Percentiles rank a stretch among this genome's conserved stretches.
Evolutionary conservation across 2,888 invertebrate genomes (phyloP).

Genomic region (Arctia plantaginis): DNA sequence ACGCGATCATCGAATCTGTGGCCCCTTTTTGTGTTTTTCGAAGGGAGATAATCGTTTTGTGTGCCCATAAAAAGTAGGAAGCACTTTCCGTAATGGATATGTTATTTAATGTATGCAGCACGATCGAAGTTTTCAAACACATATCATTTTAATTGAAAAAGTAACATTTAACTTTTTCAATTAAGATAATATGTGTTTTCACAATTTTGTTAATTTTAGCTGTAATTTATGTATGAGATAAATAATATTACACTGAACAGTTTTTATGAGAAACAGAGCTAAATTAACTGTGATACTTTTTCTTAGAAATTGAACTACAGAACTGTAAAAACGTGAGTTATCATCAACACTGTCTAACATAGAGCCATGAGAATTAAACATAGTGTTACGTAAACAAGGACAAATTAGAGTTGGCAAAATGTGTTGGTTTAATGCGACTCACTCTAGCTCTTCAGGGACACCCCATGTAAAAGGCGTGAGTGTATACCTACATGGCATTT

Average conservation of each 20-base stretch:
- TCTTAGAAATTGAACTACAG: background rate
- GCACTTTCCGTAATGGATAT: constrained; percentile 44
- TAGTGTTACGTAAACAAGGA: background rate
- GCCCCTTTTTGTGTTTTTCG: constrained; percentile 61
- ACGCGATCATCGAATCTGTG: constrained; percentile 65
- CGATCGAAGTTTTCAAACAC: constrained; percentile 5
- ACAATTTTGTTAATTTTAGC: background rate
- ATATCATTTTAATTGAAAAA: constrained; percentile 15
- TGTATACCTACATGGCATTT: background rate
- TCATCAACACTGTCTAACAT: background rate
- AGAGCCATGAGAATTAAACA: background rate
- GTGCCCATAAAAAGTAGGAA: constrained; percentile 29
- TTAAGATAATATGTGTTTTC: background rate
- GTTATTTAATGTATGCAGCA: constrained; percentile 20
- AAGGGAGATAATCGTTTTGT: constrained; percentile 48
- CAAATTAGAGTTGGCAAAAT: constrained; percentile 2
- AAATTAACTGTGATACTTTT: background rate
- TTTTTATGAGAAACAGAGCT: background rate
- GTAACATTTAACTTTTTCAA: constrained; percentile 2
- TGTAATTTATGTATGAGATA: background rate
- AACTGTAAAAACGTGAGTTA: background rate
- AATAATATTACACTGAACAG: background rate
- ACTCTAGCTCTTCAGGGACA: background rate
- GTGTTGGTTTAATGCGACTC: background rate
- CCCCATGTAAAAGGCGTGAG: background rate